Conservation (phyloP, 2,888 invertebrate species). For the Eupelmus urozonus region DNA sequence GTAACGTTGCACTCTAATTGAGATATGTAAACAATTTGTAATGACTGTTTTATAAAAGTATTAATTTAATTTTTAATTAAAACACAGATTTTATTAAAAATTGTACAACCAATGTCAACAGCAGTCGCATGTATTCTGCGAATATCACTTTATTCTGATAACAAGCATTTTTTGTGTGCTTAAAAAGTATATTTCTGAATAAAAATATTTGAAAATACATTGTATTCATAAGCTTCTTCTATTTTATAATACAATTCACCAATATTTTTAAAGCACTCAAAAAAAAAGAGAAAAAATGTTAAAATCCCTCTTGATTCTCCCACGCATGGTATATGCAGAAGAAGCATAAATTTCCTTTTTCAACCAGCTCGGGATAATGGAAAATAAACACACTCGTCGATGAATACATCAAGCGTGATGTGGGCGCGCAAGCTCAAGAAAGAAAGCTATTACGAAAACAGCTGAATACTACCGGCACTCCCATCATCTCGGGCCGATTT, state of each 20-base stretch:
- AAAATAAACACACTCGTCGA: constrained; percentile 39
- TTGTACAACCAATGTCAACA: too few relatives aligned
- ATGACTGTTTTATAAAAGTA: too few relatives aligned
- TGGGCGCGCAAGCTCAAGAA: not conserved
- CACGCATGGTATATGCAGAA: not conserved
- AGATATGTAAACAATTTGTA: too few relatives aligned
- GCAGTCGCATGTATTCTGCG: too few relatives aligned
- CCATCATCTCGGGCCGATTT: not conserved
- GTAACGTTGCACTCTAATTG: too few relatives aligned
- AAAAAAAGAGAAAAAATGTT: not conserved
- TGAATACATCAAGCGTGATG: constrained; percentile 10
- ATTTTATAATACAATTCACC: not conserved
- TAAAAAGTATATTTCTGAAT: too few relatives aligned
- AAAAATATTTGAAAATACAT: not conserved
- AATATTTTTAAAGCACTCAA: not conserved
- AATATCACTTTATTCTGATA: too few relatives aligned
- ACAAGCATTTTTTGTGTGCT: too few relatives aligned
- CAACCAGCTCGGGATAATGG: constrained; percentile 30
- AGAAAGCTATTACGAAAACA: constrained; percentile 32
- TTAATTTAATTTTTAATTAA: too few relatives aligned
- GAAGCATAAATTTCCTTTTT: constrained; percentile 38
- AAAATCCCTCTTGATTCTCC: not conserved
- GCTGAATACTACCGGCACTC: not conserved
- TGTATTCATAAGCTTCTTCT: not conserved
- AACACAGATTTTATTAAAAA: too few relatives aligned